Conservation (phyloP, 2,888 invertebrate species). For the Rhamnusium bicolor region DNA sequence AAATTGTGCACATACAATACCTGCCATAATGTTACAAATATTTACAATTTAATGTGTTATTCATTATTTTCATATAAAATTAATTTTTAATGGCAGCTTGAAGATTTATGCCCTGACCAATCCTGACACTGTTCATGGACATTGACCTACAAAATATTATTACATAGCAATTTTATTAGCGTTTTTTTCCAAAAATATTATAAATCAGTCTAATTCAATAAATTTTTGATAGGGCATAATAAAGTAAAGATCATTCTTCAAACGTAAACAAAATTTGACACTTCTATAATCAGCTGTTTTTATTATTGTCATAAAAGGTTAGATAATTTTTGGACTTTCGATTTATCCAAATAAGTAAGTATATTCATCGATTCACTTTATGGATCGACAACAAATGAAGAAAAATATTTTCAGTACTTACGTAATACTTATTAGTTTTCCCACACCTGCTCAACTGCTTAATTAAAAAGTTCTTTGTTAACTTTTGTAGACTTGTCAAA, state of each 20-base stretch:
- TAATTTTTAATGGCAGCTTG: conserved; percentile 11
- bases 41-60: conserved; percentile 4
- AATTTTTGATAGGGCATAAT: background rate
- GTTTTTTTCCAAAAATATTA: background rate
- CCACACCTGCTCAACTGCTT: conserved; percentile 14
- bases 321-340: conserved; percentile 2
- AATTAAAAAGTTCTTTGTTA: conserved; percentile 33
- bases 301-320: conserved; percentile 31
- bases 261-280: conserved; percentile 32
- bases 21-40: conserved; percentile 64
- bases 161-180: background rate
- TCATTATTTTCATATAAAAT: conserved; percentile 21
- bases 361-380: background rate
- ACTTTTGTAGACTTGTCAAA: conserved; percentile 24
- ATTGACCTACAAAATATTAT: conserved; percentile 27
- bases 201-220: too few species aligned
- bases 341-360: background rate
- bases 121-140: conserved; percentile 15
- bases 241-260: conserved; percentile 1
- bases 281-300: conserved; percentile 32
- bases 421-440: conserved; percentile 15
- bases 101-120: conserved; percentile 23
- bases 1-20: conserved; percentile 81
- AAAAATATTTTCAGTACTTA: conserved; percentile 4
- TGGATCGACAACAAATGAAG: background rate